Evolutionary conservation across 2,113 vertebrate genomes (phyloP).

Genomic region (Gorsachius goisagi): DNA sequence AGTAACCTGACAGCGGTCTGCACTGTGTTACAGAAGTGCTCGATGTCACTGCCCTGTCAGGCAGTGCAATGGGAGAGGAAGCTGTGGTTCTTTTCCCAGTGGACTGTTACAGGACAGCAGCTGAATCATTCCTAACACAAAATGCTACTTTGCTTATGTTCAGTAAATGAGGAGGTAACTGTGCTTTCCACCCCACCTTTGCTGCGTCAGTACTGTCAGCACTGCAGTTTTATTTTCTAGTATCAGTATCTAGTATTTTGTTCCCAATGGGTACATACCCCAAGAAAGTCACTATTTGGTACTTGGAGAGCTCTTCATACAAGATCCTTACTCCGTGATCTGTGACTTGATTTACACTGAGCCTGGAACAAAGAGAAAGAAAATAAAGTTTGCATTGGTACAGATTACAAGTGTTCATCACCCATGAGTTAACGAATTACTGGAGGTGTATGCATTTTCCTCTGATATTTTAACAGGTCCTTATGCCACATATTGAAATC

Average conservation of each 20-base stretch:
- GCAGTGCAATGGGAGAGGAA: background rate
- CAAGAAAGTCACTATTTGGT: slow-evolving; percentile 82
- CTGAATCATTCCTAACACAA: background rate
- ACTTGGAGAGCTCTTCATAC: slow-evolving; percentile 87
- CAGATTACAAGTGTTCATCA: background rate
- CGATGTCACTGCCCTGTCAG: background rate
- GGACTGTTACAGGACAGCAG: background rate
- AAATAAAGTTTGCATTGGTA: background rate
- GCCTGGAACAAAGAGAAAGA: slow-evolving; percentile 69
- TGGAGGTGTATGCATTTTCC: background rate
- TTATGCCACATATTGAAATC: background rate
- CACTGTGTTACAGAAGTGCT: background rate
- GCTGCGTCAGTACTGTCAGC: background rate
- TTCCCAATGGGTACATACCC: slow-evolving; percentile 77
- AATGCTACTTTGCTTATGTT: background rate
- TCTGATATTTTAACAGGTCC: background rate
- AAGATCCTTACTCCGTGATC: slow-evolving; percentile 87
- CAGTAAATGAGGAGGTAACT: background rate
- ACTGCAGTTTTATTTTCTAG: background rate
- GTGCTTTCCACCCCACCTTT: background rate
- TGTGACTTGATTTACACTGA: slow-evolving; percentile 90
- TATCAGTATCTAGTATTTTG: background rate
- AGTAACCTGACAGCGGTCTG: background rate
- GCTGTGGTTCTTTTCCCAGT: background rate
- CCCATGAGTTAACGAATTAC: background rate